Conservation (phyloP, 2,888 invertebrate species). For the Synanthedon myopaeformis region DNA sequence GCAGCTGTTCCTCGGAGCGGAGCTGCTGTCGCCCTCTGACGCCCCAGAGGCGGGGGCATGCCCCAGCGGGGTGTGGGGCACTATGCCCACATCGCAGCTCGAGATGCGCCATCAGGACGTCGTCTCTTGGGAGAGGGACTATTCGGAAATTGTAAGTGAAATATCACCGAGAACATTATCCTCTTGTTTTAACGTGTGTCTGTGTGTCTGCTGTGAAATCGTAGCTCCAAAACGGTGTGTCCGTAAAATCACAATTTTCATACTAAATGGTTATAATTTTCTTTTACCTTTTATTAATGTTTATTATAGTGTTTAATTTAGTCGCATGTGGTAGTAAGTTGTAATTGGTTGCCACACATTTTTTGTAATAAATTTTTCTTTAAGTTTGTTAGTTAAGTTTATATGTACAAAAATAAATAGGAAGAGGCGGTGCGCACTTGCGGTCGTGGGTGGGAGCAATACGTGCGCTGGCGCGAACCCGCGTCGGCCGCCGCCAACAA, state of each 20-base stretch:
- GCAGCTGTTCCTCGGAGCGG: slow-evolving; percentile 90
- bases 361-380: too few relatives aligned
- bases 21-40: slow-evolving; percentile 45
- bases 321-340: too few relatives aligned
- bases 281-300: too few relatives aligned
- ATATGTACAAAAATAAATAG: slow-evolving; percentile 14
- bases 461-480: slow-evolving; percentile 86
- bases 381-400: too few relatives aligned
- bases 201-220: too few relatives aligned
- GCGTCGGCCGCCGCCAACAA: slow-evolving; percentile 92
- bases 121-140: slow-evolving; percentile 77
- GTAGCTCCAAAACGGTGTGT: too few relatives aligned
- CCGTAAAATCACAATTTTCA: too few relatives aligned
- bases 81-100: slow-evolving; percentile 82
- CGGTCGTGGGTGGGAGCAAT: slow-evolving; percentile 91
- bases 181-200: not conserved
- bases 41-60: slow-evolving; percentile 39
- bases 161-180: not conserved
- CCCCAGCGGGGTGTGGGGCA: slow-evolving; percentile 78
- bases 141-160: slow-evolving; percentile 79
- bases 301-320: too few relatives aligned
- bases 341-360: too few relatives aligned
- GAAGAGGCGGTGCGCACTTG: slow-evolving; percentile 74
- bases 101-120: slow-evolving; percentile 88
- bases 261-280: too few relatives aligned